These are phyloP conservation scores for Trichonephila inaurata DNA, from an alignment of 1,140 invertebrate species.

Conservation along the genomic window DNA sequence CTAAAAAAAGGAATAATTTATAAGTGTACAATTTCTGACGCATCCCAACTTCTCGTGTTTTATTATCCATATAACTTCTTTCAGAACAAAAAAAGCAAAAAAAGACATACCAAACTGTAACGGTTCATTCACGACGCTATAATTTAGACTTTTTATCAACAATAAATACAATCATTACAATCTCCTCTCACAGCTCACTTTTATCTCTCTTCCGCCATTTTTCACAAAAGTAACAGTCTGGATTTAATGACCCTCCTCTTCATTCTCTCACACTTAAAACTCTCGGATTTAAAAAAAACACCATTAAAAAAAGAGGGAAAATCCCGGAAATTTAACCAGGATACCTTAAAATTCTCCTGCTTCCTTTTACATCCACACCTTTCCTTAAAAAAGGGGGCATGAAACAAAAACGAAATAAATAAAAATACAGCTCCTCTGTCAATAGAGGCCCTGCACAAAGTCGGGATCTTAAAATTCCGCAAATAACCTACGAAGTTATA, in stretches of 20 bases:
- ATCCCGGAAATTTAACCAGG: neutral
- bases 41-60: no score
- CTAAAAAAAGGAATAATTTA: no score
- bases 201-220: neutral
- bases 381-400: no score
- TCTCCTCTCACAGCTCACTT: neutral
- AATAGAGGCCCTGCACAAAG: neutral
- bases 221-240: neutral
- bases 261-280: neutral
- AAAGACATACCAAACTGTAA: no score
- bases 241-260: constrained; percentile 5
- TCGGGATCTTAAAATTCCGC: constrained; percentile 37
- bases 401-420: constrained; percentile 12
- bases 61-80: no score
- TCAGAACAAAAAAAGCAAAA: no score
- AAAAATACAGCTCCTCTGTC: neutral
- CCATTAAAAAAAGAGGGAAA: neutral
- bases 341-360: neutral
- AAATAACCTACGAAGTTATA: constrained; percentile 25
- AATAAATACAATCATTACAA: neutral
- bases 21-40: no score
- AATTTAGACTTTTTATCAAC: no score
- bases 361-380: neutral
- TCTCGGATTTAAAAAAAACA: neutral
- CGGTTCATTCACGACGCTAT: no score